Percentiles rank a stretch among this genome's conserved stretches.
Evolutionary conservation across 2,888 invertebrate genomes (phyloP).

Genomic region (Ectemnius continuus): DNA sequence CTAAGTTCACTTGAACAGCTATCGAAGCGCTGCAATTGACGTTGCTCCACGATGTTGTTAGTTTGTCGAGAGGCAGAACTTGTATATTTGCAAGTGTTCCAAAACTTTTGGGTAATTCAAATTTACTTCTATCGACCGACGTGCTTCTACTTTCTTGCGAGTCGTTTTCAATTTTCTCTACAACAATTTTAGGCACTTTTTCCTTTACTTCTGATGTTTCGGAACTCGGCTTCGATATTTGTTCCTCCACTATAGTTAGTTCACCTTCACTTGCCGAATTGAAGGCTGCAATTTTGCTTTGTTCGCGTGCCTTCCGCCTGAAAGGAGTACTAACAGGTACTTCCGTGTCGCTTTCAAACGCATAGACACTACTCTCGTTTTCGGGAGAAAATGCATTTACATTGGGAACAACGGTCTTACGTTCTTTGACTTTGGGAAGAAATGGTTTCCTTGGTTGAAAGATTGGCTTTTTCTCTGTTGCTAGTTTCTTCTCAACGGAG

Average conservation of each 20-base stretch:
- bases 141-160: conserved; percentile 28
- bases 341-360: conserved; percentile 85
- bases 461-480: conserved; percentile 67
- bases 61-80: conserved; percentile 72
- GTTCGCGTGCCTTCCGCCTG: conserved; percentile 73
- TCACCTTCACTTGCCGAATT: conserved; percentile 26
- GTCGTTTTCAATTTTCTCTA: conserved; percentile 46
- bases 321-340: conserved; percentile 81
- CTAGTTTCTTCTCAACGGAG: conserved; percentile 65
- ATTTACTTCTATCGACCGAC: conserved; percentile 56
- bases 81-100: conserved; percentile 70
- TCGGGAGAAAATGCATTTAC: conserved; percentile 83
- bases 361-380: conserved; percentile 86
- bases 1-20: conserved; percentile 80
- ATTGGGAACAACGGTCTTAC: conserved; percentile 77
- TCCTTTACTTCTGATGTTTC: conserved; percentile 28
- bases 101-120: conserved; percentile 71
- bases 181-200: background rate
- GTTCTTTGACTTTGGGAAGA: conserved; percentile 80
- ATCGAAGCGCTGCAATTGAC: conserved; percentile 79
- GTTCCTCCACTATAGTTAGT: conserved; percentile 20
- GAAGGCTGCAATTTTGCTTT: conserved; percentile 31
- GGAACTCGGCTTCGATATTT: conserved; percentile 18
- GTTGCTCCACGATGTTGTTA: conserved; percentile 74
- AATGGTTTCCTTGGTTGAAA: conserved; percentile 80